phyloP scores from a whole-genome alignment of 2,113 vertebrate genomes.

The Sporophila hypoxantha region DNA sequence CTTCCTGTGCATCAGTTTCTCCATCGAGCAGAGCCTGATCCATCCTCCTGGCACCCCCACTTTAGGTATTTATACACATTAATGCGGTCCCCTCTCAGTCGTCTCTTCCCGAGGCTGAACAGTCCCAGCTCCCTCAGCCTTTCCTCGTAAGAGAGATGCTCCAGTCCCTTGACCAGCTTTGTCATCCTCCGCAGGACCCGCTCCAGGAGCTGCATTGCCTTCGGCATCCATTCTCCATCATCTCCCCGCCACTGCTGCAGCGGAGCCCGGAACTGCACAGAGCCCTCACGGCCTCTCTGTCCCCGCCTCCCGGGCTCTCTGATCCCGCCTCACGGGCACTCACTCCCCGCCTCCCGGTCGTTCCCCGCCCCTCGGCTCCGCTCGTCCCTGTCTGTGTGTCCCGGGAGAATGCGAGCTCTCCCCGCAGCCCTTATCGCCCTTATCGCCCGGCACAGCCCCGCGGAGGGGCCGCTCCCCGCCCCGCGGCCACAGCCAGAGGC shows the following conservation, averaged over 20 bases:
- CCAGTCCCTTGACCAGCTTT: background rate
- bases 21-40: background rate
- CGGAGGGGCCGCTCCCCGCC: background rate
- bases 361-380: background rate
- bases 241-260: fast-evolving
- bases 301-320: too few species aligned
- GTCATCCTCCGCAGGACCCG: background rate
- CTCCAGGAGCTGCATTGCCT: fast-evolving
- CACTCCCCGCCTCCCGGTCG: background rate
- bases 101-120: background rate
- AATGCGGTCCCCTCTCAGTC: background rate
- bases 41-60: background rate
- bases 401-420: fast-evolving
- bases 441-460: background rate
- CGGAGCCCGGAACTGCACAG: fast-evolving
- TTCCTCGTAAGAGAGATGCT: background rate
- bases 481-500: background rate
- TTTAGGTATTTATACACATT: background rate
- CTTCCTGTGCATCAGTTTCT: background rate
- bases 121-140: background rate
- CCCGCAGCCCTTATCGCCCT: background rate
- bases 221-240: fast-evolving
- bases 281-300: background rate
- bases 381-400: fast-evolving
- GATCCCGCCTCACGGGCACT: background rate